Percentiles rank a stretch among this genome's conserved stretches.
Evolutionary conservation across 2,888 invertebrate genomes (phyloP).

Genomic region (Plagodis dolabraria): DNA sequence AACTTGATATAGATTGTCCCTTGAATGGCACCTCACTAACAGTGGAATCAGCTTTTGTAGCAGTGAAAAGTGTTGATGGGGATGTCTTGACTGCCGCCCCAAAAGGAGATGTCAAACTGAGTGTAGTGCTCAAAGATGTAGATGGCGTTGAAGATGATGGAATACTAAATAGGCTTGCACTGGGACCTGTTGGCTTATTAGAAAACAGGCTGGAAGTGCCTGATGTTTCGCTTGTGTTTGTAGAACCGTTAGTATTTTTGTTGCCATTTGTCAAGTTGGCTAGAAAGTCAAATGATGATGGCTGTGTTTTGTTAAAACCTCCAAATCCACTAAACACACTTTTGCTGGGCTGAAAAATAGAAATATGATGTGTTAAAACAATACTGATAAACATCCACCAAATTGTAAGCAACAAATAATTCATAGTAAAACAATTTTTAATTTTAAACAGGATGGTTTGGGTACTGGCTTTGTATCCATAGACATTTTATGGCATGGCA

Average conservation of each 20-base stretch:
- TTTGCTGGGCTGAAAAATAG: slow-evolving; percentile 75
- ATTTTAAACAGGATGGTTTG: no score
- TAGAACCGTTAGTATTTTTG: slow-evolving; percentile 62
- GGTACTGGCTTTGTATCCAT: no score
- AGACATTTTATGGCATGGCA: no score
- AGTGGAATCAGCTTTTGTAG: slow-evolving; percentile 62
- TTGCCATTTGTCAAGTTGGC: slow-evolving; percentile 81
- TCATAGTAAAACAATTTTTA: no score
- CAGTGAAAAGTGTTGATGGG: slow-evolving; percentile 53
- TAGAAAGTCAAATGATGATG: slow-evolving; percentile 86
- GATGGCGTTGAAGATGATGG: slow-evolving; percentile 46
- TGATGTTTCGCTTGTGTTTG: slow-evolving; percentile 45
- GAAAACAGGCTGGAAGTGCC: slow-evolving; percentile 58
- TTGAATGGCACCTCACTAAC: slow-evolving; percentile 64
- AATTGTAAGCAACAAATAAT: no score
- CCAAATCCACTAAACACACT: slow-evolving; percentile 89
- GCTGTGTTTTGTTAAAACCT: slow-evolving; percentile 84
- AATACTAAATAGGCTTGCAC: slow-evolving; percentile 55
- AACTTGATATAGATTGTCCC: slow-evolving; percentile 52
- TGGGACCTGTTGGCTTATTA: slow-evolving; percentile 50
- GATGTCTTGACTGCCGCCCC: slow-evolving; percentile 45
- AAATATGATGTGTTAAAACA: neutral
- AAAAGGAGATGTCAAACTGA: slow-evolving; percentile 41
- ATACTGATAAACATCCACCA: neutral
- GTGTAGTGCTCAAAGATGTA: slow-evolving; percentile 44